Percentiles rank a stretch among this genome's conserved stretches.
These are phyloP conservation scores for Scolopax bukidnonensis DNA, from an alignment of 2,797 vertebrate genomes.

Conservation along the genomic window DNA sequence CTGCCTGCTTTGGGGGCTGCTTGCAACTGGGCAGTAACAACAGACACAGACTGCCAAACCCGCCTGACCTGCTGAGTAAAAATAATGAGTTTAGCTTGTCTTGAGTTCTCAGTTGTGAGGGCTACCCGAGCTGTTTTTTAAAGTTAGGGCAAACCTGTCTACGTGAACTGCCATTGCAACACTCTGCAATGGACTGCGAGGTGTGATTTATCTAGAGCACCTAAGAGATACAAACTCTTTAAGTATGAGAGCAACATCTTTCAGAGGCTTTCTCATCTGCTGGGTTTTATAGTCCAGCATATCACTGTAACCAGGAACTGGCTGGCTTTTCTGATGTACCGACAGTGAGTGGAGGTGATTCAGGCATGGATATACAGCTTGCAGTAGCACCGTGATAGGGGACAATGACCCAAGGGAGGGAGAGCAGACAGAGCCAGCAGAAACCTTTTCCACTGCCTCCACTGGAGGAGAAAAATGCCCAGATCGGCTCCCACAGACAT, in stretches of 20 bases:
- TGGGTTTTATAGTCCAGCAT: background rate
- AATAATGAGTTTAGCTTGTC: background rate
- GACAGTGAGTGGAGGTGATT: background rate
- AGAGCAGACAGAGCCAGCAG: background rate
- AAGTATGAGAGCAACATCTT: background rate
- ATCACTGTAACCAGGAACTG: background rate
- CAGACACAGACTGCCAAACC: background rate
- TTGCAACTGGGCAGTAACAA: background rate
- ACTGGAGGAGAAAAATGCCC: background rate
- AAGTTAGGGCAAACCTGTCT: background rate
- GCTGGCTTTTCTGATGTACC: background rate
- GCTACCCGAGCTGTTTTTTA: background rate
- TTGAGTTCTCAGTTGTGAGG: background rate
- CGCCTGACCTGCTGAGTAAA: background rate
- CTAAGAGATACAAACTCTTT: background rate
- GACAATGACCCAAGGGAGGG: background rate
- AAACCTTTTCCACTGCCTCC: background rate
- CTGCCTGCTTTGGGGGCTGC: background rate
- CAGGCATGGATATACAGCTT: background rate
- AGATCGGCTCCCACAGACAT: rapidly evolving
- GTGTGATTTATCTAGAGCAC: background rate
- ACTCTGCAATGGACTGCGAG: background rate
- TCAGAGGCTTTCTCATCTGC: background rate
- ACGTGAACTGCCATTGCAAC: background rate
- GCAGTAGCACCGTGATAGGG: rapidly evolving